Conservation (phyloP, 2,113 vertebrate species). For the Capreolus pygargus region DNA sequence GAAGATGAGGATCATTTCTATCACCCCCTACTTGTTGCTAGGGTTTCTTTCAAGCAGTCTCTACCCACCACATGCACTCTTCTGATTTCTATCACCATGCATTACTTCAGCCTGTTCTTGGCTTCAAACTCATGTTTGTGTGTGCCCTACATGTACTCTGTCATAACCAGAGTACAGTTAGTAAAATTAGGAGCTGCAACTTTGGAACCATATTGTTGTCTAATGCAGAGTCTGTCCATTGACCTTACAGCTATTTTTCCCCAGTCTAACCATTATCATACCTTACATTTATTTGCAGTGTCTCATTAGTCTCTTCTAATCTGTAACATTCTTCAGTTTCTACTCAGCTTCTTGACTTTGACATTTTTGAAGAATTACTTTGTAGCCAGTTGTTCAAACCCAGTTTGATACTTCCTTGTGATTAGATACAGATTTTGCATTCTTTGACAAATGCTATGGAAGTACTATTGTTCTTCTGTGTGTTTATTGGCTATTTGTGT, state of each 20-base stretch:
- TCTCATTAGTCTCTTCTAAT: background rate
- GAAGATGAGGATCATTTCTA: background rate
- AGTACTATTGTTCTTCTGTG: background rate
- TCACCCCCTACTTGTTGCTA: rapidly evolving
- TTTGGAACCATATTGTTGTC: rapidly evolving
- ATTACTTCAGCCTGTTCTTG: background rate
- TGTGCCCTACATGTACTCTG: rapidly evolving
- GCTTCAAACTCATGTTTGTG: background rate
- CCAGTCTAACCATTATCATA: background rate
- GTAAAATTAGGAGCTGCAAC: background rate
- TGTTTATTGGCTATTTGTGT: background rate
- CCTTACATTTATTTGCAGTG: background rate
- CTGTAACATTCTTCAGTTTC: background rate
- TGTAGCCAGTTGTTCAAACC: background rate
- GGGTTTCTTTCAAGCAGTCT: background rate
- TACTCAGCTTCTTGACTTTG: background rate
- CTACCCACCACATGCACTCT: too few species aligned
- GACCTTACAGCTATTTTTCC: background rate
- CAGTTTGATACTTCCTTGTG: background rate
- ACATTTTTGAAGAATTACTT: background rate
- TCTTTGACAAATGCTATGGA: background rate
- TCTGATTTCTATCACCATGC: background rate
- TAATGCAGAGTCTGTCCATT: rapidly evolving
- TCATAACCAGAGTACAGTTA: too few species aligned
- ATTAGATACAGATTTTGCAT: background rate